phyloP scores from a whole-genome alignment of 2,797 vertebrate species.

The Pangasius sanitwongsei region DNA sequence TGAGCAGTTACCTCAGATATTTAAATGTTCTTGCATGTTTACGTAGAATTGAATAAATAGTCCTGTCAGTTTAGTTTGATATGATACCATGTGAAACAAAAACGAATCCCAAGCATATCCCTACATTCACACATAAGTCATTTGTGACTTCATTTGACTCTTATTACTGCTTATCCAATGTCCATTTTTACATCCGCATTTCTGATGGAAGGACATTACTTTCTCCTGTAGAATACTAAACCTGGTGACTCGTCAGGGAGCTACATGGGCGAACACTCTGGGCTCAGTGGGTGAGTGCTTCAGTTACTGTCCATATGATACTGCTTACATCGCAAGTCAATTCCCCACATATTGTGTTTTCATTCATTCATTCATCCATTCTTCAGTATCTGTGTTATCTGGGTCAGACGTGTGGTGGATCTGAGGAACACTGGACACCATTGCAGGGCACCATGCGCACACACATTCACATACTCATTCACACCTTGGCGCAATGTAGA shows the following conservation, averaged over 20 bases:
- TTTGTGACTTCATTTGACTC: not conserved
- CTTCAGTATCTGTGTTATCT: not conserved
- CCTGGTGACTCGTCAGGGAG: slow-evolving; percentile 95
- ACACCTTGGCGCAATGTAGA: not conserved
- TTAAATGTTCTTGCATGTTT: not conserved
- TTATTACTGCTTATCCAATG: not conserved
- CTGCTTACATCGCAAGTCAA: not conserved
- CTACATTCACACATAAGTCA: not conserved
- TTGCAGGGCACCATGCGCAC: not conserved
- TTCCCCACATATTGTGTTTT: not conserved
- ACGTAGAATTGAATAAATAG: not conserved
- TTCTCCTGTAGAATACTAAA: slow-evolving; percentile 84
- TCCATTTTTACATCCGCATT: not conserved
- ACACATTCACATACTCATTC: not conserved
- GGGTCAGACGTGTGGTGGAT: not conserved
- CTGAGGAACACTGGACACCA: not conserved
- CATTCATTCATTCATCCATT: not conserved
- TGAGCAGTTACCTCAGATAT: not conserved
- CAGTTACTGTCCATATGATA: not conserved
- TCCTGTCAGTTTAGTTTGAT: not conserved
- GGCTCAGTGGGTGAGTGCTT: slow-evolving; percentile 90
- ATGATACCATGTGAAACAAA: not conserved
- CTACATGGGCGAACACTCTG: slow-evolving; percentile 92
- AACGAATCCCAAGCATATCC: not conserved
- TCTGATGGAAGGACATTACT: slow-evolving; percentile 16